Evolutionary conservation across 2,888 invertebrate species (phyloP), one percentile per base, ranked within the genome.

Genomic region (Drosophila nigricruria): DNA sequence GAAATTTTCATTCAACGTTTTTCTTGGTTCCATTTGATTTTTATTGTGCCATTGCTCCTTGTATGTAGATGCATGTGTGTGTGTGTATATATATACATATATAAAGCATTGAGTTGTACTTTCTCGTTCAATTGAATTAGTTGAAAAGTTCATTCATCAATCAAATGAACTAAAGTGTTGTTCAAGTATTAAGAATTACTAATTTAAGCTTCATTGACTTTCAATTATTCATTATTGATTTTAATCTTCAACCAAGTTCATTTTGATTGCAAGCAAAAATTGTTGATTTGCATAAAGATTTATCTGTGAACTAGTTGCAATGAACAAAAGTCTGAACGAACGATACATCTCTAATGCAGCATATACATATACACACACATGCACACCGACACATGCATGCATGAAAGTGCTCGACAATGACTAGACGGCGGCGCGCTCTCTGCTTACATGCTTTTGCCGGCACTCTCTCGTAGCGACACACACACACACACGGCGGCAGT

Each of bases 41-140:
- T 79, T 77, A 73, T 79, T 73, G 79, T 79, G 79, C 79, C 76
- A 70, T 79, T 79, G 77, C 78, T 79, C 76, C 78, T 79, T 78
- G 64, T 66, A 70, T 61, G 73, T 70, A 43, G 45, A 66, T 43
- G 38, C 43, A 10, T 20, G 25, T 32, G 23, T 59, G 18, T n/a
- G 16, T 34, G n/a, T 49, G 49, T 20, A 20, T 30, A 36, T 62
- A 9, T 36, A 6, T 34, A 25, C n/a, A 25, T 38, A 25, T 12
- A n/a, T 14, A 27, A n/a, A n/a, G 16, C 30, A 16, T 23, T 16
- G 42, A 56, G 30, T 27, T 42, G 56, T 42, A 16, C 56, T 42
- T 32, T 42, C 30, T 20, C 12, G 42, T 42, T 56, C 56, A 56
- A 56, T 32, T 56, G 56, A 42, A 32, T 42, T 30, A 16, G 20